Evolutionary conservation across 2,113 vertebrate species (phyloP), one percentile per base, ranked within the genome.

Genomic region (Chrysochloris asiatica): DNA sequence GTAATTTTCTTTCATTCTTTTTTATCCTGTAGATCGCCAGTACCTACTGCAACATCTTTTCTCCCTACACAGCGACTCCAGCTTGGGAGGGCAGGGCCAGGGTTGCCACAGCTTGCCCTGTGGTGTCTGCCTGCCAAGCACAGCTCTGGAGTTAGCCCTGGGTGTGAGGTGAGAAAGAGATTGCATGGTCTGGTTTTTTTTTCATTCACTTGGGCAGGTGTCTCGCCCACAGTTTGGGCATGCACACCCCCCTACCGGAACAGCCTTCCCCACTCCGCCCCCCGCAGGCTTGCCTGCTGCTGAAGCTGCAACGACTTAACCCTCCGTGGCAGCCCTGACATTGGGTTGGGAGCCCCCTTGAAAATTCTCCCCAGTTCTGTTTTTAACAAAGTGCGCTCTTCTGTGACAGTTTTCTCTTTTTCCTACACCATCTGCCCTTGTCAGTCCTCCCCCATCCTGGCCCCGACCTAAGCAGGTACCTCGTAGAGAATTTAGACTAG

Each of bases 11-110:
- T 98, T 98, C 97, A 96, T 98, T 98, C 97, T 98, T 98, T 97
- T 98, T 98, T 98, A 94, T 98, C 97, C 98, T 98, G 98, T 98
- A 98, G 98, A 98, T 98, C 98, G 97, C 98, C 98, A 98, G 98
- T 98, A 98, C 98, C 98, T 98, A 98, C 98, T 98, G 98, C 98
- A 98, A 98, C 98, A 98, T 98, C 98, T 98, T 98, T 98, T 98
- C 98, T 98, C 98, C 98, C 98, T 98, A 98, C 98, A 98, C 98
- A 98, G 98, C 97, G 98, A 98, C 98, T 98, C 98, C 98, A 98
- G 98, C 98, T 98, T 98, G 98, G 98, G 98, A 98, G 98, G 98
- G 98, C 98, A 98, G 98, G 98, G 98, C 98, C 98, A 97, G 98
- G 98, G 98, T 98, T 98, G 97, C 97, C 98, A 98, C 98, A 98